Evolutionary conservation across 30 jellyfish, hydroid and myxozoan species (phyloP), one percentile per base, ranked within the genome.

Genomic region (Aurelia aurita): DNA sequence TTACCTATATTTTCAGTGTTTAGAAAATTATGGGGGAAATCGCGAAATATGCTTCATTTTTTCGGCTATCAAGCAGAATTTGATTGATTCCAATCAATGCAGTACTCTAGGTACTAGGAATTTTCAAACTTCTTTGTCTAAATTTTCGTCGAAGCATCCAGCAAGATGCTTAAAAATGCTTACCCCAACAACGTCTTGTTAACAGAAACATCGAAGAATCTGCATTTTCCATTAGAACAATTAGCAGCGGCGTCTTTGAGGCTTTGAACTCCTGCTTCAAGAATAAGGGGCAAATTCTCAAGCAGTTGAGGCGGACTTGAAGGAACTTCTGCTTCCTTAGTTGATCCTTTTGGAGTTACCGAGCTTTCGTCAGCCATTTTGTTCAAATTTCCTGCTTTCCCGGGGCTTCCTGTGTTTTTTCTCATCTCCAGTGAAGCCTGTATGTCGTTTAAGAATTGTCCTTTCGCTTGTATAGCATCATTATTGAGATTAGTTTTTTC

Each of bases 181-280:
- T 64, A 94, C 99, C 96, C 77, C 20, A 94, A 89, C 79, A 94
- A 66, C 19, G 85, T 88, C 64, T 94, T 85, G 92, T 94, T 94
- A 39, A 94, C 96, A 54, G 87, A 79, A 9, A 72, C 77, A 55
- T 81, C 94, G 54, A 94, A 94, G 25, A 86, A 94, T 35, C 97
- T 72, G 79, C 91, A 77, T 79, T 88, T 87, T 28, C 99, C 99
- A 74, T 84, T 89, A 16, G 86, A 68, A 44, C 90, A 66, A 64
- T 27, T 67, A 7, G 80, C 83, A n/a, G 99, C 92, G n/a, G 91
- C 96, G n/a, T 85, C 85, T 68, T 88, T 87, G 65, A 94, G 92
- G 26, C 72, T 68, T 35, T 88, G 91, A 2, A 94, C 61, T 1
- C 89, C 91, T 7, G 85, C 82, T 47, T 65, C 83, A 8, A 88